Evolutionary conservation across 2,113 vertebrate genomes (phyloP), one percentile per base, ranked within the genome.

Genomic region (Orthonyx spaldingii): DNA sequence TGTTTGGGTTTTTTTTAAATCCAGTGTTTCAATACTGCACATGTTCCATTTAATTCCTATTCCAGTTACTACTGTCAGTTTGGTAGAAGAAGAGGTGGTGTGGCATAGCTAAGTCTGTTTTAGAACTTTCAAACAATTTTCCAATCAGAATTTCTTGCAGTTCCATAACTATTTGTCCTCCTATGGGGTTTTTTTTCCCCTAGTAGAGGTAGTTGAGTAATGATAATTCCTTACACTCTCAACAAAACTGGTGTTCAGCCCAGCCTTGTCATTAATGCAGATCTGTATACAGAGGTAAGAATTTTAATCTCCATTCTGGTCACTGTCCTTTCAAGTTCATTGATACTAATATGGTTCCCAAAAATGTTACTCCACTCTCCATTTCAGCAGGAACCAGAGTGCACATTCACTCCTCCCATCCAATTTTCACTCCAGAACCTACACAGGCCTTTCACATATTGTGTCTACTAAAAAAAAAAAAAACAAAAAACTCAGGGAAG

Each of bases 181-280:
- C 20, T 86, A 7, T 32, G 39, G 4, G 10, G 0, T 0, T 3
- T 2, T 5, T 71, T 63, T 68, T 56, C 11, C 4, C 6, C 11
- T 17, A n/a, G 11, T 32, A 61, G 60, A 82, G 16, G 24, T 37
- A 79, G 26, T 6, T 71, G 21, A 55, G 6, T 14, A 44, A 20
- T 6, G 27, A 50, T 24, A 37, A 75, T 46, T 82, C 35, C 21
- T 75, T 59, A 28, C 20, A 22, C 26, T 72, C 46, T 66, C 60
- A 49, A 3, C 9, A 66, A 79, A 79, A 35, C 7, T 22, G 26
- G 13, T 30, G n/a, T 28, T 91, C 59, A 71, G 26, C 17, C 28
- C 30, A 50, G 39, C 24, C 30, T 59, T 70, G 23, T 42, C 35
- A 49, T 49, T 87, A 64, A 66, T 1, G 2, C 20, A 18, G 13